These are phyloP conservation scores for Myrmecobius fasciatus DNA, from an alignment of 2,113 vertebrate genomes.

Conservation along the genomic window DNA sequence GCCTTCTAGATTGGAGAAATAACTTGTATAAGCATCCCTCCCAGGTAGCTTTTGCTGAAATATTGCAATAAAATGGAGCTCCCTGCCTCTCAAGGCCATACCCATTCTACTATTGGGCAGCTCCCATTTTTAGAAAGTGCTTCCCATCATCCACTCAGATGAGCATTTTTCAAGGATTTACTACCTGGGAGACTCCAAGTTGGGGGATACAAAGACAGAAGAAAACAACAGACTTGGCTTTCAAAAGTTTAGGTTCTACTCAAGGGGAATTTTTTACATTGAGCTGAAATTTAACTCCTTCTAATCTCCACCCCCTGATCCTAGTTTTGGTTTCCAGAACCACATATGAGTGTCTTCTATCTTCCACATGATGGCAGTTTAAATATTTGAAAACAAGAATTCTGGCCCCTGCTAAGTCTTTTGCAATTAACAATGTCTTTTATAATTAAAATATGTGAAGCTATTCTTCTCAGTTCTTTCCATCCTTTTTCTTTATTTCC, in stretches of 20 bases:
- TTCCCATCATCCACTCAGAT: background rate
- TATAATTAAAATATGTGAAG: background rate
- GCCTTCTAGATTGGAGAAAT: background rate
- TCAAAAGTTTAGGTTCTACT: background rate
- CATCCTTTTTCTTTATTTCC: background rate
- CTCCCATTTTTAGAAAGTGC: background rate
- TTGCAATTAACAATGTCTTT: background rate
- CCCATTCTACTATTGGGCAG: background rate
- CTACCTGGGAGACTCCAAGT: background rate
- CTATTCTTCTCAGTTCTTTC: background rate
- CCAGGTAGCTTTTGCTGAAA: background rate
- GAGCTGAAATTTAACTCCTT: background rate
- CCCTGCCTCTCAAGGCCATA: background rate
- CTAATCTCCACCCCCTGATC: background rate
- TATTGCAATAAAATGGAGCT: background rate
- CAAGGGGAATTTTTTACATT: background rate
- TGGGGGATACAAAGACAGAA: background rate
- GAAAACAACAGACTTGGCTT: background rate
- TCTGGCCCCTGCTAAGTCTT: background rate
- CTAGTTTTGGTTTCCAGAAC: background rate
- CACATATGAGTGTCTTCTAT: background rate
- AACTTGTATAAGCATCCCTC: background rate
- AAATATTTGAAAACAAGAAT: background rate
- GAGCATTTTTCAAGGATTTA: background rate
- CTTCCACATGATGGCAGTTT: background rate